Percentiles rank a stretch among this genome's conserved stretches.
Conservation (phyloP, 2,888 invertebrate species). For the Nematopogon swammerdamellus region DNA sequence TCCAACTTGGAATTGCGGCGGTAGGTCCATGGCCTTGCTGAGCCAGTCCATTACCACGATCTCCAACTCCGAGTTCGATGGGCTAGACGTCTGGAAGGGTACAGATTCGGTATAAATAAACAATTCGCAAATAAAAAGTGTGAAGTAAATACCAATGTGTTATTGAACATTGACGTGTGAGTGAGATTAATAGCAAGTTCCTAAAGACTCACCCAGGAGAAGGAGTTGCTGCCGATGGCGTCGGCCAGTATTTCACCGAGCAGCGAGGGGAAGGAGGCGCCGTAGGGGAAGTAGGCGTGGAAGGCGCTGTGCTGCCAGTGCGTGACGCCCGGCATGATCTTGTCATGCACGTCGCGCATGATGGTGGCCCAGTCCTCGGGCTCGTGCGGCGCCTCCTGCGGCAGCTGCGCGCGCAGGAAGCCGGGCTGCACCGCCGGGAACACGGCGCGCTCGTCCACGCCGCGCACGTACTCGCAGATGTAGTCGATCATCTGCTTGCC, state of each 20-base stretch:
- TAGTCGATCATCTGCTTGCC: slow-evolving; percentile 84
- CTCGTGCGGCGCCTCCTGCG: slow-evolving; percentile 65
- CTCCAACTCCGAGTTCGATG: slow-evolving; percentile 83
- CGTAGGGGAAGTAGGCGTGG: slow-evolving; percentile 92
- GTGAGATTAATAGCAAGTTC: too few relatives aligned
- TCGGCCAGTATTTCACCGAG: slow-evolving; percentile 87
- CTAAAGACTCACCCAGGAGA: slow-evolving; percentile 73
- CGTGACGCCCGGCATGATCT: slow-evolving; percentile 80
- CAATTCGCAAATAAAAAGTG: background rate
- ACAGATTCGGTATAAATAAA: background rate
- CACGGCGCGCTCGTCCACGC: slow-evolving; percentile 64
- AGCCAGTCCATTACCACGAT: slow-evolving; percentile 82
- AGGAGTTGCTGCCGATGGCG: slow-evolving; percentile 87
- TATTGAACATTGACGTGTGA: background rate
- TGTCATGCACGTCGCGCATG: slow-evolving; percentile 72
- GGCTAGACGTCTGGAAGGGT: slow-evolving; percentile 69
- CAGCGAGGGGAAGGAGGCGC: slow-evolving; percentile 88
- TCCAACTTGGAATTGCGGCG: slow-evolving; percentile 57
- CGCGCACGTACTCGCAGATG: slow-evolving; percentile 73
- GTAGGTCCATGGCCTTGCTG: slow-evolving; percentile 71
- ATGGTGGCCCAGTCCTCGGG: slow-evolving; percentile 73
- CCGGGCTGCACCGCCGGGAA: slow-evolving; percentile 78
- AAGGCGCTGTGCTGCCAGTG: slow-evolving; percentile 94
- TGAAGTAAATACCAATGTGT: background rate
- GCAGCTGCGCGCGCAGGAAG: slow-evolving; percentile 66